Evolutionary conservation across 2,888 invertebrate genomes (phyloP), one percentile per base, ranked within the genome.

Genomic region (Tricholauxania praeusta): DNA sequence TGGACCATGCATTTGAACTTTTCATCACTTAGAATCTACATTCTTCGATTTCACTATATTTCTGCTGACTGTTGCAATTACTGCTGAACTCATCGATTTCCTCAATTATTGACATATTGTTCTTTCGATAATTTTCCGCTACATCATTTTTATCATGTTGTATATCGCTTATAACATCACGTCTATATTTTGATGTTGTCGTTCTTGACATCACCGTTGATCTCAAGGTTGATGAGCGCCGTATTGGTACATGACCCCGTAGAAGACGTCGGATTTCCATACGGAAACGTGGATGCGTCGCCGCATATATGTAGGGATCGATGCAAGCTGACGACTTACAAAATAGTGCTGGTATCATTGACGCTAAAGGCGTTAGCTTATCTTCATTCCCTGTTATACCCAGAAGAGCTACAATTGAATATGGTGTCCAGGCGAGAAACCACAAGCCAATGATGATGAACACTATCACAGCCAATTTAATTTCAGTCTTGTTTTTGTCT

Each of bases 371-470:
- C 0, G 92, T 91, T 53, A 95, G 89, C 15, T 91, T 84, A 39
- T 91, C 86, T 75, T 91, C 90, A 79, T 90, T 87, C 3, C 92
- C 92, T 75, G 91, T 91, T 78, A 93, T 91, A 0, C 94, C 95
- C 28, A 95, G 83, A 48, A 95, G 89, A 15, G 95, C 91, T 0
- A 95, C 91, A 0, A 92, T 86, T 0, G 95, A 92, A 82, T 95
- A 95, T 0, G 95, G 95, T 0, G 94, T 93, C 95, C 95, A 96
- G 0, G 95, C 92, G 12, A 92, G 81, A 81, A 94, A 92, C 91
- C 95, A 96, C 75, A 95, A 82, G 0, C 90, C 89, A 75, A 94
- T 92, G 0, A 94, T 91, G 28, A 89, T 89, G 72, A 93, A 90
- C 14, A 93, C 92, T 68, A 93, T 89, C 71, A 90, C 88, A 0